phyloP scores from a whole-genome alignment of 1,140 invertebrate genomes.

The Nomia melanderi region DNA sequence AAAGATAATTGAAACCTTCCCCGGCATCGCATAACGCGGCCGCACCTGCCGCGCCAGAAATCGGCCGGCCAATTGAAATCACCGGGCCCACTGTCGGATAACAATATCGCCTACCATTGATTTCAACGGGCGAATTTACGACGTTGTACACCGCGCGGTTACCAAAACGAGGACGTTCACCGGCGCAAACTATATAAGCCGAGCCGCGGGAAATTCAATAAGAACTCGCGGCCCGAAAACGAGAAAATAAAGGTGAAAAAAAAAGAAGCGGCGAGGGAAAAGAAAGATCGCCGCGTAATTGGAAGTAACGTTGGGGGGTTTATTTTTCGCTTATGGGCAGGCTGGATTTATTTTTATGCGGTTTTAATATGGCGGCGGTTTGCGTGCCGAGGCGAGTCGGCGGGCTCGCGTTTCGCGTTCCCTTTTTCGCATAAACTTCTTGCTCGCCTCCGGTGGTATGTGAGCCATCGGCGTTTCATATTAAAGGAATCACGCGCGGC shows the following conservation, averaged over 20 bases:
- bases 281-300: constrained; percentile 9
- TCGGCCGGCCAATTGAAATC: background rate
- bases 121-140: constrained; percentile 20
- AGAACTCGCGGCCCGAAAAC: background rate
- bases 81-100: background rate
- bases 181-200: too few relatives aligned
- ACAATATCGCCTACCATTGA: constrained; percentile 24
- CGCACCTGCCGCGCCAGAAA: constrained; percentile 24
- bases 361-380: constrained; percentile 12
- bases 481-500: background rate
- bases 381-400: background rate
- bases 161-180: background rate
- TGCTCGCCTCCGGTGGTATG: background rate
- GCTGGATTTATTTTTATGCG: constrained; percentile 31
- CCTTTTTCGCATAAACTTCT: constrained; percentile 14
- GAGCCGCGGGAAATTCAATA: background rate
- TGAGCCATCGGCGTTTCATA: background rate
- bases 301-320: background rate
- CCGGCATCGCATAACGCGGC: too few relatives aligned
- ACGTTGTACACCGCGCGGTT: background rate
- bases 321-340: constrained; percentile 3
- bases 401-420: background rate
- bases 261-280: background rate
- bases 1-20: too few relatives aligned
- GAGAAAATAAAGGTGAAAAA: background rate